Evolutionary conservation across 2,888 invertebrate genomes (phyloP).

Genomic region (Girardia tigrina): DNA sequence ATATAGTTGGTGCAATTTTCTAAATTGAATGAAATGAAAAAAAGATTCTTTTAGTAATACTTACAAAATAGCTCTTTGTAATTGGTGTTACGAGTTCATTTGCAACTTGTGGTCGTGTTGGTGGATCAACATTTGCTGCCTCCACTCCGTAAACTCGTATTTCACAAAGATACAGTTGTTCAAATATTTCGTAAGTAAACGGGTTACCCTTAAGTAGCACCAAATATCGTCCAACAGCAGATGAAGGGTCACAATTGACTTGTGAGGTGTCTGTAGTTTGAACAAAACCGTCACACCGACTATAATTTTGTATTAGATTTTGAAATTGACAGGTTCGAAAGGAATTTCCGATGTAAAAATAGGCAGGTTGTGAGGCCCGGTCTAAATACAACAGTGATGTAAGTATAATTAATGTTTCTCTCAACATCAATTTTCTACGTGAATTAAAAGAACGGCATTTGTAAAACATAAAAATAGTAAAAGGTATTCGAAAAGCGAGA

Average conservation of each 20-base stretch:
- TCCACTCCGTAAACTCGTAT: not conserved
- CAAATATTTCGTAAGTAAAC: not conserved
- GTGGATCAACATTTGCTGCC: not conserved
- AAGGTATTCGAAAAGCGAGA: no score
- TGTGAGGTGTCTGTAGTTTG: not conserved
- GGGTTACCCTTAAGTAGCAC: not conserved
- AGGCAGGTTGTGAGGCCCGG: not conserved
- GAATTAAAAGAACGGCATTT: no score
- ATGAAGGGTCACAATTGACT: not conserved
- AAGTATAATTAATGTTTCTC: no score
- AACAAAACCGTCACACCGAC: not conserved
- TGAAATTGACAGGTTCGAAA: not conserved
- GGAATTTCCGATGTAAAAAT: slow-evolving; percentile 6
- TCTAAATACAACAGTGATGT: no score
- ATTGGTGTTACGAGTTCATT: not conserved
- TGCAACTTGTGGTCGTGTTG: not conserved
- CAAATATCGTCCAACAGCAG: not conserved
- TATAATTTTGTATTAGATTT: not conserved
- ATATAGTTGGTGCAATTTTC: not conserved
- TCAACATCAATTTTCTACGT: no score
- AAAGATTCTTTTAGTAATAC: not conserved
- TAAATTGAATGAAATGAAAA: not conserved
- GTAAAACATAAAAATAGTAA: no score
- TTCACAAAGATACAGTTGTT: not conserved
- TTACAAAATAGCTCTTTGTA: not conserved